phyloP scores from a whole-genome alignment of 2,113 vertebrate genomes.

The Arvicanthis niloticus region DNA sequence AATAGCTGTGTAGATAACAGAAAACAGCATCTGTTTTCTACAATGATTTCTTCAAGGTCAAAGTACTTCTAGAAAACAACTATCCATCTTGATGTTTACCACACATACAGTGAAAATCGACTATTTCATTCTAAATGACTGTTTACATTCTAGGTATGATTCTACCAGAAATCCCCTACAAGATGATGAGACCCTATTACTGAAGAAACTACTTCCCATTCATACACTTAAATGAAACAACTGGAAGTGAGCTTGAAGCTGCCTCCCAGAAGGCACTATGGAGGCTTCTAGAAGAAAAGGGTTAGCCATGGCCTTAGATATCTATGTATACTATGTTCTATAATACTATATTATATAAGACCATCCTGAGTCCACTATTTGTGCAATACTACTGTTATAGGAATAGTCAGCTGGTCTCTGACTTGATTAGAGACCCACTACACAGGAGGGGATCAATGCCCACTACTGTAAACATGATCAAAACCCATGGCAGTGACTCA shows the following conservation, averaged over 20 bases:
- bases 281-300: neutral
- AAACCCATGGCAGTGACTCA: too few species aligned
- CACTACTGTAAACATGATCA: neutral
- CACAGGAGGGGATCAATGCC: neutral
- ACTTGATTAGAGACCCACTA: neutral
- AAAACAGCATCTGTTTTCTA: neutral
- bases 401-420: neutral
- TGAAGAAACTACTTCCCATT: neutral
- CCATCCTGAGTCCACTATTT: neutral
- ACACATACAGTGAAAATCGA: neutral
- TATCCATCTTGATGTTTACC: neutral
- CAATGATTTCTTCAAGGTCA: too few species aligned
- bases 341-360: neutral
- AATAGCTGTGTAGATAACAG: neutral
- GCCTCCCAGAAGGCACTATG: neutral
- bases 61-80: too few species aligned
- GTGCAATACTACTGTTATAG: neutral
- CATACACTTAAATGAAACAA: too few species aligned
- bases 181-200: neutral
- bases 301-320: neutral
- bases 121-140: neutral
- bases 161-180: neutral
- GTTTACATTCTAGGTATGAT: neutral
- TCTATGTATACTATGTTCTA: neutral
- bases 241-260: neutral